Conservation (phyloP, 2,797 vertebrate genomes). For the Sebastes paucispinis region DNA sequence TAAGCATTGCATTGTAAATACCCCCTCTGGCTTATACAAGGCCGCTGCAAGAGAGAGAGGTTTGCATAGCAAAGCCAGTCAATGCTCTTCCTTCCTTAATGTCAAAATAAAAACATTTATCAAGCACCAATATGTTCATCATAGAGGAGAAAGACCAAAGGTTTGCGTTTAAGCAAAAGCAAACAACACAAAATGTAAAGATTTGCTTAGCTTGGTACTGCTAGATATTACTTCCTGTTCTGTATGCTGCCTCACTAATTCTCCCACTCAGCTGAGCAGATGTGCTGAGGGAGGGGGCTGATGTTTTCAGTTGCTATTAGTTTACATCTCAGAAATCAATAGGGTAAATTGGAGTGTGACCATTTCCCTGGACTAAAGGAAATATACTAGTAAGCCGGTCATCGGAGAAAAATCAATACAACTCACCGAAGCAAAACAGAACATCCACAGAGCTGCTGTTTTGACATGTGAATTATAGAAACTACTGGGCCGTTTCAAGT, state of each 20-base stretch:
- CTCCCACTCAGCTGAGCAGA: slow-evolving; percentile 2
- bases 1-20: slow-evolving; percentile 25
- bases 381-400: slow-evolving; percentile 43
- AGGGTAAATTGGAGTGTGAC: slow-evolving; percentile 45
- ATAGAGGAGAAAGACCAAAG: neutral
- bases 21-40: neutral
- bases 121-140: neutral
- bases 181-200: neutral
- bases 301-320: slow-evolving; percentile 28
- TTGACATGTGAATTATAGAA: slow-evolving; percentile 37
- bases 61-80: neutral
- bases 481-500: neutral
- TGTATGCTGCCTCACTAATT: slow-evolving; percentile 18
- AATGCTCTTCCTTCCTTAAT: neutral
- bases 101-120: neutral
- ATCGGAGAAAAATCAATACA: slow-evolving; percentile 59
- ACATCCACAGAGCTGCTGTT: slow-evolving; percentile 24
- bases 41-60: neutral
- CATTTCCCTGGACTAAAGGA: slow-evolving; percentile 46
- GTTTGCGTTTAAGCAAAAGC: neutral
- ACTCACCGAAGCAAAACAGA: slow-evolving; percentile 26
- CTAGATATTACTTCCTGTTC: slow-evolving; percentile 1
- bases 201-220: neutral
- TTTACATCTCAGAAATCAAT: slow-evolving; percentile 62
- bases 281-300: neutral